Conservation (phyloP, 2,797 vertebrate genomes). For the Amblyopsis hoosieri region DNA sequence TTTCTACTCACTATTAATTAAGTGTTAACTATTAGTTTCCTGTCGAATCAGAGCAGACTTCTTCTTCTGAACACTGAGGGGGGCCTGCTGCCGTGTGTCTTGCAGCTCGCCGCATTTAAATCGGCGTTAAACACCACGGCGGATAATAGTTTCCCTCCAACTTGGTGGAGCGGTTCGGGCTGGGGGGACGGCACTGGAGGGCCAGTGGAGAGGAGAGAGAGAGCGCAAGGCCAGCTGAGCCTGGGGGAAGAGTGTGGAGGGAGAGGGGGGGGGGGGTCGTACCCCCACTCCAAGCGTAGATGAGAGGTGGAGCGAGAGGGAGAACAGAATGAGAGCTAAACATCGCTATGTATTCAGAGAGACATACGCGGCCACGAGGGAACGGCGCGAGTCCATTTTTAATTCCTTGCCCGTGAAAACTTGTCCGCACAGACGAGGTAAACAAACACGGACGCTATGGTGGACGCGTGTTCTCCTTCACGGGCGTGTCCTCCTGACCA, state of each 20-base stretch:
- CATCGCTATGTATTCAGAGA: slow-evolving; percentile 16
- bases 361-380: slow-evolving; percentile 19
- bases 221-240: slow-evolving; percentile 45
- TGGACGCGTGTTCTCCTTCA: slow-evolving; percentile 39
- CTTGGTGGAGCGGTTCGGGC: slow-evolving; percentile 40
- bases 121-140: slow-evolving; percentile 53
- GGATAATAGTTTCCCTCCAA: slow-evolving; percentile 63
- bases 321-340: slow-evolving; percentile 10
- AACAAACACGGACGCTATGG: slow-evolving; percentile 19
- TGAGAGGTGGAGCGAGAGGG: slow-evolving; percentile 32
- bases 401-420: slow-evolving; percentile 19
- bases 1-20: too few species aligned
- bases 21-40: too few species aligned
- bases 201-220: slow-evolving; percentile 43
- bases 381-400: slow-evolving; percentile 9
- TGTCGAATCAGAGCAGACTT: too few species aligned
- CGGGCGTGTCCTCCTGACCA: slow-evolving; percentile 27
- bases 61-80: slow-evolving; percentile 15
- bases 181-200: slow-evolving; percentile 42
- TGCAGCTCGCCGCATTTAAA: slow-evolving; percentile 39
- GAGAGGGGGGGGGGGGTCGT: background rate
- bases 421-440: slow-evolving; percentile 16
- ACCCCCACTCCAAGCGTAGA: slow-evolving; percentile 8
- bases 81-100: slow-evolving; percentile 31
- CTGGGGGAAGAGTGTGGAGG: background rate